These are phyloP conservation scores for Melospiza melodia DNA, from an alignment of 2,113 vertebrate genomes.

Conservation along the genomic window DNA sequence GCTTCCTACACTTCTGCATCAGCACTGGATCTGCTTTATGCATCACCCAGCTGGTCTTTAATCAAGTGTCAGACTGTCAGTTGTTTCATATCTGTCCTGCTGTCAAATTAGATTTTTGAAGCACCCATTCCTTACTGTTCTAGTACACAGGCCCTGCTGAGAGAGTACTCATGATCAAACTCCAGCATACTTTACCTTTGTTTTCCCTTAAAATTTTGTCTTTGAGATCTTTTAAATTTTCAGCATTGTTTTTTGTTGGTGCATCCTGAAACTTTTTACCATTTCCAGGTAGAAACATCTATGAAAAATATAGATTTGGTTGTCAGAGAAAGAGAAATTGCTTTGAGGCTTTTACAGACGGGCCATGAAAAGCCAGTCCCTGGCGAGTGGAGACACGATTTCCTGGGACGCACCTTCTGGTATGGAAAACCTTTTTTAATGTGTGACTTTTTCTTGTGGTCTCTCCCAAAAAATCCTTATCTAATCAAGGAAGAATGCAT, in stretches of 20 bases:
- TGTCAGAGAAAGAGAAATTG: conserved; percentile 86
- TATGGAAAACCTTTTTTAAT: conserved; percentile 17
- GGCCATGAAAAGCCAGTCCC: conserved; percentile 88
- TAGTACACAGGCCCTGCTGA: background rate
- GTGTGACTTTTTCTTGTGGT: background rate
- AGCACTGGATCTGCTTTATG: background rate
- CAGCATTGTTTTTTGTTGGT: background rate
- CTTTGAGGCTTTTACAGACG: conserved; percentile 90
- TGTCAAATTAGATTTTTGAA: background rate
- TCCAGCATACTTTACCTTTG: background rate
- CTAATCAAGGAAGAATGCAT: background rate
- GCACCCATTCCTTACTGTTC: background rate
- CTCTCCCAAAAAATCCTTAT: background rate
- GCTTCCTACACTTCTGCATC: background rate
- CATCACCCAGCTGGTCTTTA: background rate
- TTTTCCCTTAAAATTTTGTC: background rate
- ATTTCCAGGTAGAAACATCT: conserved; percentile 83
- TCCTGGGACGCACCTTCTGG: conserved; percentile 89
- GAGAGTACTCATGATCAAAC: background rate
- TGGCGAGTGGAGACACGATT: conserved; percentile 87
- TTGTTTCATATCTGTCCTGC: background rate
- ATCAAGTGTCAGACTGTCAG: background rate
- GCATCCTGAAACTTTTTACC: background rate
- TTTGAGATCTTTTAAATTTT: background rate
- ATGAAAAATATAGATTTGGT: conserved; percentile 87